Evolutionary conservation across 2,888 invertebrate species (phyloP), one percentile per base, ranked within the genome.

Genomic region (Chalcosyrphus nemorum): DNA sequence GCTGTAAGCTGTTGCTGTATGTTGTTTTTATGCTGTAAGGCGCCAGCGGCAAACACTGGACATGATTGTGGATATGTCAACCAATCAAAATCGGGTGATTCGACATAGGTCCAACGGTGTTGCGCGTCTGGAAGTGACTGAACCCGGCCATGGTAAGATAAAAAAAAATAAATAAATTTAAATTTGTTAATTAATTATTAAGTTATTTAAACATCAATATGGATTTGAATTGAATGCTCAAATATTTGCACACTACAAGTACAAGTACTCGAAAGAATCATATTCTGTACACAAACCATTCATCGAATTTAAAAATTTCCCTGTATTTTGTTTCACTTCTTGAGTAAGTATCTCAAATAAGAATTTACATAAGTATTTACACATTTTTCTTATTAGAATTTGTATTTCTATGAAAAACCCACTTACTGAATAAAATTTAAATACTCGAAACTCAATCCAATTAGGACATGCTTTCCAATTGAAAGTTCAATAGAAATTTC

Each of bases 401-500:
- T 45, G 2, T 29, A 50, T 32, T 41, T 9, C 1, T n/a, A n/a
- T n/a, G n/a, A n/a, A n/a, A n/a, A n/a, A n/a, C n/a, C n/a, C n/a
- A 61, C 6, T 61, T 24, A 24, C 59, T 35, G 13, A 75, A 56
- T 41, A 41, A 56, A 57, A 38, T 35, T 66, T 65, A 21, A 32
- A 74, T 56, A 54, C 35, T 15, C 35, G 52, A 56, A 29, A 41
- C n/a, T 32, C 11, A 66, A 65, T 66, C 56, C 75, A 57, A 75
- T 75, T 66, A 57, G 65, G 17, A 66, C 57, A 17, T 15, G 47
- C 38, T 57, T 57, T 54, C 57, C 66, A 57, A 41, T 65, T 75
- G 45, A 43, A 50, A 59, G 43, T 68, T 61, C 35, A 43, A 61
- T 61, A 43, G n/a, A 13, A 66, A 56, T 6, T 32, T 41, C 32